Evolutionary conservation across 2,113 vertebrate species (phyloP).

Genomic region (Hippoglossus stenolepis): DNA sequence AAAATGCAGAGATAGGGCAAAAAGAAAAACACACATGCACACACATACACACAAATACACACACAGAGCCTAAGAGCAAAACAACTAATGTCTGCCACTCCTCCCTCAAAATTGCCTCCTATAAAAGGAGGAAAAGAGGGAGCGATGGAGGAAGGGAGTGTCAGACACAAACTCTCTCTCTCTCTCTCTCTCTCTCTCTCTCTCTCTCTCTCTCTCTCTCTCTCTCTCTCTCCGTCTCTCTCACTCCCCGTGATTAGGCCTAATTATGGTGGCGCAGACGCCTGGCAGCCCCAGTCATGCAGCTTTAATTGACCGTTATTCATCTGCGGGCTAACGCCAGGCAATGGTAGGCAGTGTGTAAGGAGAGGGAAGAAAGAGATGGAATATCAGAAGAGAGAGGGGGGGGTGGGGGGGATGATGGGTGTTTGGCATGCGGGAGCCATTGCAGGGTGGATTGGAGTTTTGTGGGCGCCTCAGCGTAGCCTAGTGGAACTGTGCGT

Average conservation of each 20-base stretch:
- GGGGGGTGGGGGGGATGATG: slow-evolving; percentile 60
- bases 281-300: slow-evolving; percentile 88
- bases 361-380: slow-evolving; percentile 77
- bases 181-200: slow-evolving; percentile 65
- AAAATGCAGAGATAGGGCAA: slow-evolving; percentile 57
- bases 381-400: slow-evolving; percentile 73
- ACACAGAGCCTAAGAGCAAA: slow-evolving; percentile 62
- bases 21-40: slow-evolving; percentile 27
- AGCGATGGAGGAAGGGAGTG: slow-evolving; percentile 71
- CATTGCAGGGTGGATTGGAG: slow-evolving; percentile 66
- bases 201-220: slow-evolving; percentile 42
- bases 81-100: slow-evolving; percentile 86
- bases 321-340: slow-evolving; percentile 86
- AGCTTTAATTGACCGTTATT: slow-evolving; percentile 94
- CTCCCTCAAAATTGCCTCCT: slow-evolving; percentile 88
- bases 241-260: slow-evolving; percentile 90
- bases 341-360: slow-evolving; percentile 76
- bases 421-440: slow-evolving; percentile 60
- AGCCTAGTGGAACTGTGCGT: slow-evolving; percentile 76
- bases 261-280: slow-evolving; percentile 94
- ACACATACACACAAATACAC: slow-evolving; percentile 18
- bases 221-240: slow-evolving; percentile 52
- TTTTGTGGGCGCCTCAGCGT: slow-evolving; percentile 72
- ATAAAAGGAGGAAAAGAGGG: slow-evolving; percentile 79
- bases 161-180: slow-evolving; percentile 75